A percentile compares a stretch with the other conserved stretches of the same genome.
These are phyloP conservation scores for Cyclophora punctaria DNA, from an alignment of 2,888 invertebrate species.

Conservation along the genomic window DNA sequence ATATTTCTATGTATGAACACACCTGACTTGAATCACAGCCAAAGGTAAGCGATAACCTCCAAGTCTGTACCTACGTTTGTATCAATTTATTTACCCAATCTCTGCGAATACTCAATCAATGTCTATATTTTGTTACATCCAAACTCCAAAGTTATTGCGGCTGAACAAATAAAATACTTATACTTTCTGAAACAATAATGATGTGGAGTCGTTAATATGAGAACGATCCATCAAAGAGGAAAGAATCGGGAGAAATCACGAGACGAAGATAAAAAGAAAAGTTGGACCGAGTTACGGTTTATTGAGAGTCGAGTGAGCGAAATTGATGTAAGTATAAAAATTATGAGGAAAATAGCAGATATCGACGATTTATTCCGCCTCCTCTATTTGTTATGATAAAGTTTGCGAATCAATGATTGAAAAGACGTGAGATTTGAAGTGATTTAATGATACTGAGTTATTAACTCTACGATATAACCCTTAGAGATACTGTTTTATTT, in stretches of 20 bases:
- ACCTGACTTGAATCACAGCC: constrained; percentile 4
- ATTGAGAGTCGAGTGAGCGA: constrained; percentile 15
- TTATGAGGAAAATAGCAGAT: constrained; percentile 4
- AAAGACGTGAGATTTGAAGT: too few species aligned
- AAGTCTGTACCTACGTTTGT: neutral
- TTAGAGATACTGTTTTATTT: too few species aligned
- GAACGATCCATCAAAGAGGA: constrained; percentile 31
- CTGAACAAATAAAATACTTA: constrained; percentile 21
- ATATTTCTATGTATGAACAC: too few species aligned
- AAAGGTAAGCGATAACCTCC: neutral
- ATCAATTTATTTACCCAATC: constrained; percentile 1
- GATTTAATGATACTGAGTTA: too few species aligned
- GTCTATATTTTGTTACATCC: constrained; percentile 14
- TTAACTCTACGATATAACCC: too few species aligned
- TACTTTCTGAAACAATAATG: constrained; percentile 28
- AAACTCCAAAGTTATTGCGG: constrained; percentile 21
- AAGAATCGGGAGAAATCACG: constrained; percentile 19
- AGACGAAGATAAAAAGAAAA: constrained; percentile 13
- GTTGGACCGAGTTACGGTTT: constrained; percentile 10
- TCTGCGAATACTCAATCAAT: constrained; percentile 7
- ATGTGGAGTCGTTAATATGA: constrained; percentile 21
- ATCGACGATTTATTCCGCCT: neutral
- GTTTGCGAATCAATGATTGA: too few species aligned
- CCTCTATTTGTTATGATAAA: too few species aligned
- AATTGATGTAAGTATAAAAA: constrained; percentile 10